Base-by-base conservation (phyloP, 1,140 invertebrate genomes). In the Drosophila kanapiae region DNA sequence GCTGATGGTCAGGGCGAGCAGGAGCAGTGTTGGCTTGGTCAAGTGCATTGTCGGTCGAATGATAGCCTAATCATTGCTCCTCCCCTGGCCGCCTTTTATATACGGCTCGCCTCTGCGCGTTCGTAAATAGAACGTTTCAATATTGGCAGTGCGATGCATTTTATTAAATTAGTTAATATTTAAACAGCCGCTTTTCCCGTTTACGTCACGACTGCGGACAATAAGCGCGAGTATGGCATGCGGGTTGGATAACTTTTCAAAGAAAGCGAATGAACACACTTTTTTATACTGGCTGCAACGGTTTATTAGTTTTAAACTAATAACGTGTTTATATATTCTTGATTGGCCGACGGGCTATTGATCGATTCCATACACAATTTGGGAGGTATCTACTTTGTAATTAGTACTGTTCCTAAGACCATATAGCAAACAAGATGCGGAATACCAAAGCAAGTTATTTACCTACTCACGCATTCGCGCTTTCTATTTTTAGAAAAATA, bases 111-210 rank as follows among this genome's bases (percentile, higher is more conserved):
- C 13, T 9, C 29, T n/a, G 16, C 29, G 16, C 57, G 13, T 51
- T 29, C 3, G 35, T 56, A 59, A 72, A 62, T 42, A 58, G 4
- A 4, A 35, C 47, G 27, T 29, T 60, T 65, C 63, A 81, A 80
- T 81, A 81, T 81, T 81, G 56, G 47, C n/a, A 40, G 35, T 58
- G 18, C 33, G 61, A 40, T 83, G 60, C 58, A 56, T 54, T 72
- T 72, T 45, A 67, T 62, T 65, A 62, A 49, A 67, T 67, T 74
- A 18, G 63, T 60, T 82, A 85, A 85, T 86, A 85, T 85, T 85
- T 78, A 56, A 81, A 43, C 82, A 85, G 82, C 68, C 72, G 82
- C 53, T 60, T 43, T 35, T 13, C 54, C 18, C 16, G 10, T 3
- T 38, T 48, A 67, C 62, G 48, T 38, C 42, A 38, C 27, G n/a